Percentiles rank a stretch among this genome's conserved stretches.
Evolutionary conservation across 2,888 invertebrate genomes (phyloP).

Genomic region (Trisateles emortualis): DNA sequence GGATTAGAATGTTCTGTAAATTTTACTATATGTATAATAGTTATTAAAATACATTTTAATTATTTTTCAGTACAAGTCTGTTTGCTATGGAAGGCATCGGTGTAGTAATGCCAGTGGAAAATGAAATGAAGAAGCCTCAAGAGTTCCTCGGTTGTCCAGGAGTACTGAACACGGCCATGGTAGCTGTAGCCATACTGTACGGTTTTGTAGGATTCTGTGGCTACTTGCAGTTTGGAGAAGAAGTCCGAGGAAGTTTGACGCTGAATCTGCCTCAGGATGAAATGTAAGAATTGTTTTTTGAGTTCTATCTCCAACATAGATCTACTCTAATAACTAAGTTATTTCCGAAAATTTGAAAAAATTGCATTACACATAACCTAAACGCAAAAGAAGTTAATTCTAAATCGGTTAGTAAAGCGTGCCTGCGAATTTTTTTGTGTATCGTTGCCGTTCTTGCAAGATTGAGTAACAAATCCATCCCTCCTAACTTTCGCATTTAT

Average conservation of each 20-base stretch:
- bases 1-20: no score
- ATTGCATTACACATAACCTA: no score
- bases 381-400: no score
- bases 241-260: slow-evolving; percentile 92
- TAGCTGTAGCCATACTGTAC: slow-evolving; percentile 92
- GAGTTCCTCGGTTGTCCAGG: slow-evolving; percentile 94
- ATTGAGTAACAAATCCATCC: no score
- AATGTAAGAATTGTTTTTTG: slow-evolving; percentile 83
- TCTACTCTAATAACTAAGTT: no score
- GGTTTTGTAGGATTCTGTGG: slow-evolving; percentile 95
- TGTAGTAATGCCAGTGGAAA: slow-evolving; percentile 97
- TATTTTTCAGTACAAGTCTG: slow-evolving; percentile 91
- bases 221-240: slow-evolving; percentile 93
- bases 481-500: no score
- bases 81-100: slow-evolving; percentile 99
- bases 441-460: no score
- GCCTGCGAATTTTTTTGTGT: no score
- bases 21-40: no score
- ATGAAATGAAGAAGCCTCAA: slow-evolving; percentile 94
- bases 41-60: not conserved
- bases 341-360: no score
- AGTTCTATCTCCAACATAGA: not conserved
- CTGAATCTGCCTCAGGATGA: slow-evolving; percentile 91
- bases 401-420: no score
- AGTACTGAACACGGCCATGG: slow-evolving; percentile 95